Evolutionary conservation across 2,888 invertebrate species (phyloP).

Genomic region (Callosobruchus maculatus): DNA sequence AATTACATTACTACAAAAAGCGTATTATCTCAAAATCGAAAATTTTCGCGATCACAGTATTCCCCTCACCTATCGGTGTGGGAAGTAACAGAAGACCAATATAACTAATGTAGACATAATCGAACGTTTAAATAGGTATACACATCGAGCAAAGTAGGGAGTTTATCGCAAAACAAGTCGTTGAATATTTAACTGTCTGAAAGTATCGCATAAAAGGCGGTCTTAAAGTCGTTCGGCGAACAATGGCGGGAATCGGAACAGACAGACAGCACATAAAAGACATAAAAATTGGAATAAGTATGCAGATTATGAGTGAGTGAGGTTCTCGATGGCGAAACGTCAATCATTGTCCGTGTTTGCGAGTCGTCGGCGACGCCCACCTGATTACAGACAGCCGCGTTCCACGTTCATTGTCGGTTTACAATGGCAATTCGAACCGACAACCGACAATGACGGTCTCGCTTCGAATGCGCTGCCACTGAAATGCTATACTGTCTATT

Average conservation of each 20-base stretch:
- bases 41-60: no score
- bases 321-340: constrained; percentile 23
- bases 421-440: neutral
- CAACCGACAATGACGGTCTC: neutral
- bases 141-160: neutral
- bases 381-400: constrained; percentile 25
- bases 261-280: constrained; percentile 3
- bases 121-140: no score
- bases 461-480: neutral
- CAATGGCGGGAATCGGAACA: constrained; percentile 4
- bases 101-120: no score
- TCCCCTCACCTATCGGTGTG: no score
- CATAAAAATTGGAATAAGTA: constrained; percentile 7
- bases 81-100: no score
- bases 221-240: neutral
- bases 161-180: constrained; percentile 8
- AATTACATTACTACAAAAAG: no score
- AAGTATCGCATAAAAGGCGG: neutral
- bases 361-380: constrained; percentile 19
- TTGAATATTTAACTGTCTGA: constrained; percentile 13
- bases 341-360: constrained; percentile 28
- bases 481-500: neutral
- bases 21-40: no score
- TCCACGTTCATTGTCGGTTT: constrained; percentile 10
- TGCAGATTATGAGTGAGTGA: constrained; percentile 11